Conservation (phyloP, 2,113 vertebrate genomes). For the Zosterops pallidus region DNA sequence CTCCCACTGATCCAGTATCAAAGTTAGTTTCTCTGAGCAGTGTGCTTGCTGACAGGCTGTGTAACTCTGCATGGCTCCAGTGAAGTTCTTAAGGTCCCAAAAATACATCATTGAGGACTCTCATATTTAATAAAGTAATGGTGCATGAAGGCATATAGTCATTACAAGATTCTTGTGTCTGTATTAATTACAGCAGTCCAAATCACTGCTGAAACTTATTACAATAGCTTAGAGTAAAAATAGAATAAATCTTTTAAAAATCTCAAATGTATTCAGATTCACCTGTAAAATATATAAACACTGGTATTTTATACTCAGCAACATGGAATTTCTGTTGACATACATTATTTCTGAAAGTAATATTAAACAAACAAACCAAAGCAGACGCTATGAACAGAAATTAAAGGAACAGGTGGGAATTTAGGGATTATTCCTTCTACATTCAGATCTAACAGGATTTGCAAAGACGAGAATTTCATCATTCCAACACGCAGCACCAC, state of each 20-base stretch:
- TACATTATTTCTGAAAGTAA: not conserved
- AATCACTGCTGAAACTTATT: not conserved
- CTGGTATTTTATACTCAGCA: not conserved
- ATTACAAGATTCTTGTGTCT: not conserved
- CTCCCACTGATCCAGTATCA: not conserved
- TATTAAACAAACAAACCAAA: not conserved
- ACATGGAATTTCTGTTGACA: not conserved
- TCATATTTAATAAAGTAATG: not conserved
- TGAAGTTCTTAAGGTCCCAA: not conserved
- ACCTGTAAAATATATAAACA: not conserved
- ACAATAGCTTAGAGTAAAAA: not conserved
- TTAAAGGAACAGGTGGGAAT: not conserved
- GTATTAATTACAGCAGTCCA: not conserved
- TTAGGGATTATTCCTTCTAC: not conserved
- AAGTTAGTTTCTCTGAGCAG: not conserved
- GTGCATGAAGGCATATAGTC: not conserved
- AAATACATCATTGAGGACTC: not conserved
- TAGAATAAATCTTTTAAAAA: fast-evolving
- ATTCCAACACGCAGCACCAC: not conserved
- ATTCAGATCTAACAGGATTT: not conserved
- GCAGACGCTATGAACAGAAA: not conserved
- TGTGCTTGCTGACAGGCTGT: fast-evolving
- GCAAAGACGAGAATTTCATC: not conserved
- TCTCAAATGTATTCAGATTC: not conserved
- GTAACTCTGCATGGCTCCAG: not conserved